Conservation (phyloP, 2,888 invertebrate genomes). For the Mayetiola destructor region DNA sequence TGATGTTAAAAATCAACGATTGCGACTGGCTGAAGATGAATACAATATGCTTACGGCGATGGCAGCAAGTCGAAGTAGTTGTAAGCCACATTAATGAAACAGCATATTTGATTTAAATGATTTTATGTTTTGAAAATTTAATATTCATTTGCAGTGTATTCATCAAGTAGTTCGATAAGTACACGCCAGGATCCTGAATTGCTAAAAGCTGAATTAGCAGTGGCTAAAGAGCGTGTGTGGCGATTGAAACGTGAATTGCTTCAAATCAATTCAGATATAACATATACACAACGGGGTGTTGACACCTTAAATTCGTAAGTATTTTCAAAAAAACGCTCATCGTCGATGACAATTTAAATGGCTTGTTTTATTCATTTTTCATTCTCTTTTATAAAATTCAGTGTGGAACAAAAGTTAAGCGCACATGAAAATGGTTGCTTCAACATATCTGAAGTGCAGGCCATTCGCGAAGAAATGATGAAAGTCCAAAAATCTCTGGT, state of each 20-base stretch:
- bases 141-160: conserved; percentile 55
- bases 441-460: conserved; percentile 86
- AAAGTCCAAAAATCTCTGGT: conserved; percentile 85
- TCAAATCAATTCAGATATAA: conserved; percentile 83
- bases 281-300: conserved; percentile 80
- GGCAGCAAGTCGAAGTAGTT: conserved; percentile 77
- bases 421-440: conserved; percentile 74
- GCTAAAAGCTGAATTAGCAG: conserved; percentile 77
- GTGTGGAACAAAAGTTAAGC: conserved; percentile 79
- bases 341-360: neutral
- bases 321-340: neutral
- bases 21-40: conserved; percentile 88
- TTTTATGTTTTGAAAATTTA: neutral
- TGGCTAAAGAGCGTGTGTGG: conserved; percentile 78
- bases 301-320: conserved; percentile 80
- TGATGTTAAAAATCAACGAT: conserved; percentile 86
- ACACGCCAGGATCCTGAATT: conserved; percentile 91
- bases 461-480: conserved; percentile 84
- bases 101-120: too few relatives aligned
- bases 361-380: conserved; percentile 4
- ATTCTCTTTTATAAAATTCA: conserved; percentile 27
- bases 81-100: too few relatives aligned
- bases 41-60: conserved; percentile 85
- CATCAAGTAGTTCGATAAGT: conserved; percentile 72
- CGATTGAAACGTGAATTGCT: conserved; percentile 77